Evolutionary conservation across 2,113 vertebrate genomes (phyloP).

Genomic region (Ageneiosus marmoratus): DNA sequence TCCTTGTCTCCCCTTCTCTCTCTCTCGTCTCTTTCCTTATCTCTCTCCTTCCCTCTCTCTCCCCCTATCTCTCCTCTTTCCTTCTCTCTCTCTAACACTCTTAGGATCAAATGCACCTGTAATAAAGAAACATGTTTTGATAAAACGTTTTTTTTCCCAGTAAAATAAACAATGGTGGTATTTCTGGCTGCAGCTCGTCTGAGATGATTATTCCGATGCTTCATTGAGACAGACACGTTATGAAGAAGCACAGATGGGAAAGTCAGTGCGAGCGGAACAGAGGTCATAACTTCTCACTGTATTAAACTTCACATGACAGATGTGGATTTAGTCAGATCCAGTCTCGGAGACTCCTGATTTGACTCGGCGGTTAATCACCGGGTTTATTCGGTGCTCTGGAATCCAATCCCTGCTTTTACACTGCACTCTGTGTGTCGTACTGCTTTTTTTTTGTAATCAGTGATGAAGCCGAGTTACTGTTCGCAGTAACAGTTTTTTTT

Average conservation of each 20-base stretch:
- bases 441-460: background rate
- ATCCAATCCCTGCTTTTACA: background rate
- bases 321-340: background rate
- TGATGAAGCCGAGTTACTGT: background rate
- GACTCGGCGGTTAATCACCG: background rate
- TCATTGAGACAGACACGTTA: slow-evolving; percentile 13
- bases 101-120: no score
- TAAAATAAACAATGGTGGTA: background rate
- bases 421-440: background rate
- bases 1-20: no score
- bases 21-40: no score
- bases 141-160: no score
- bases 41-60: no score
- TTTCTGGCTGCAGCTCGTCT: background rate
- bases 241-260: slow-evolving; percentile 31
- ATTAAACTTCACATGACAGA: slow-evolving; percentile 41
- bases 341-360: background rate
- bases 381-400: background rate
- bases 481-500: background rate
- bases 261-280: slow-evolving; percentile 18
- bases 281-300: slow-evolving; percentile 43
- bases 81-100: no score
- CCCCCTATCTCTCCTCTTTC: no score
- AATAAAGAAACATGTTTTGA: background rate
- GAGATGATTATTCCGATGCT: background rate